A percentile compares a stretch with the other conserved stretches of the same genome.
These are phyloP conservation scores for Pygocentrus nattereri DNA, from an alignment of 2,797 vertebrate species.

Conservation along the genomic window DNA sequence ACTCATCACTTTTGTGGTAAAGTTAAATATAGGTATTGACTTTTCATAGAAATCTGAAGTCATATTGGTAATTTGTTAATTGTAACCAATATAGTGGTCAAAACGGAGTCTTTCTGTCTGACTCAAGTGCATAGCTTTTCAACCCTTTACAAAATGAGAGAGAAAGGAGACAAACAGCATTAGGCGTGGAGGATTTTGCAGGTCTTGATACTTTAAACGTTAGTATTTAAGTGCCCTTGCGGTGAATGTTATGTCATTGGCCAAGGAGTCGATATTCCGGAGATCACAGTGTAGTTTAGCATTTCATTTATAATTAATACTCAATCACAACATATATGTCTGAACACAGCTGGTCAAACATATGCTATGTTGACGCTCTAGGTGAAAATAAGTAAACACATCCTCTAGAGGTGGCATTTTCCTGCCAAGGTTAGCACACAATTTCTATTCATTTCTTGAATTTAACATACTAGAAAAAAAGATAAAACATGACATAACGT, in stretches of 20 bases:
- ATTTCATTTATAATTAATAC: constrained; percentile 18
- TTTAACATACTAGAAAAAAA: too few species aligned
- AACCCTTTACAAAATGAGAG: constrained; percentile 46
- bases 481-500: too few species aligned
- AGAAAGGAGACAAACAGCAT: constrained; percentile 33
- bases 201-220: constrained; percentile 32
- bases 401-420: too few species aligned
- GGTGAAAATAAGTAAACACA: too few species aligned
- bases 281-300: constrained; percentile 34
- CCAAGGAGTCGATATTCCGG: constrained; percentile 10
- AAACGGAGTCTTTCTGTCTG: constrained; percentile 49
- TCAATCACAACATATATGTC: constrained; percentile 8
- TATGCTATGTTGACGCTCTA: too few species aligned
- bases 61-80: constrained; percentile 45
- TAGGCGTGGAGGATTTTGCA: constrained; percentile 36
- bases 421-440: too few species aligned
- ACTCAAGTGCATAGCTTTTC: constrained; percentile 67
- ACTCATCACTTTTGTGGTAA: constrained; percentile 61
- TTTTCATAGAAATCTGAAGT: constrained; percentile 62
- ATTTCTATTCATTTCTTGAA: too few species aligned
- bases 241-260: constrained; percentile 32
- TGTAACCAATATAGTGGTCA: constrained; percentile 42
- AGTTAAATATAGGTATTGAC: constrained; percentile 54
- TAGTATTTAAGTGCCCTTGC: constrained; percentile 59
- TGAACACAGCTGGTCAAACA: too few species aligned